Evolutionary conservation across 2,888 invertebrate genomes (phyloP).

Genomic region (Steinernema carpocapsae): DNA sequence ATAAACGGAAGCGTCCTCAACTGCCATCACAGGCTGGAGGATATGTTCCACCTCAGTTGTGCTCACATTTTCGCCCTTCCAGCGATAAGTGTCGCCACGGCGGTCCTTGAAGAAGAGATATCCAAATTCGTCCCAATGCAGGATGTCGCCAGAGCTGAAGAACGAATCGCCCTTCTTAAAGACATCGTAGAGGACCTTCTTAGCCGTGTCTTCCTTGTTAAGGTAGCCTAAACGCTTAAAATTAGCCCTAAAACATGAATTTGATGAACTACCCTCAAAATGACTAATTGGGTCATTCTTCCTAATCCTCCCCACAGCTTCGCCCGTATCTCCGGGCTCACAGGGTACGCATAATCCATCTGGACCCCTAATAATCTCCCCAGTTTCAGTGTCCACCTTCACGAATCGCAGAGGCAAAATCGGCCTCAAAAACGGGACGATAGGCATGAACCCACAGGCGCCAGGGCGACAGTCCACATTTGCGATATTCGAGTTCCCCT

Average conservation of each 20-base stretch:
- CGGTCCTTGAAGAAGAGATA: conserved; percentile 82
- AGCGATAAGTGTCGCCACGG: conserved; percentile 78
- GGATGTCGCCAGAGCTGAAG: conserved; percentile 76
- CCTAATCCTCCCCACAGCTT: conserved; percentile 92
- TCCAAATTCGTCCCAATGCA: conserved; percentile 88
- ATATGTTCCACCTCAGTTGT: conserved; percentile 94
- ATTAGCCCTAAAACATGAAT: background rate
- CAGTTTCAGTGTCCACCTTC: conserved; percentile 84
- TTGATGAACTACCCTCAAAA: conserved; percentile 82
- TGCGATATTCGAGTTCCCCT: conserved; percentile 81
- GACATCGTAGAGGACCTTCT: conserved; percentile 87
- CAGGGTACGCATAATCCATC: conserved; percentile 86
- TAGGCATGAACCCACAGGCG: conserved; percentile 85
- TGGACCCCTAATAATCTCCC: conserved; percentile 83
- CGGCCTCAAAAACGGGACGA: conserved; percentile 79
- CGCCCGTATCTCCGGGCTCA: conserved; percentile 84
- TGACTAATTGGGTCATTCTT: conserved; percentile 85
- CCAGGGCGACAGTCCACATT: conserved; percentile 90
- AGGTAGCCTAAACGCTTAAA: conserved; percentile 76
- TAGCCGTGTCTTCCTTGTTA: conserved; percentile 85
- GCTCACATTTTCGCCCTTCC: conserved; percentile 75
- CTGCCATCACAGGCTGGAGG: conserved; percentile 77
- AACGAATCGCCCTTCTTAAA: conserved; percentile 87
- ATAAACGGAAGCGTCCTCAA: conserved; percentile 88
- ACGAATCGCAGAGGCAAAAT: conserved; percentile 93